Percentiles rank a stretch among this genome's conserved stretches.
These are phyloP conservation scores for Streblospio benedicti DNA, from an alignment of 1,140 invertebrate species.

Conservation along the genomic window DNA sequence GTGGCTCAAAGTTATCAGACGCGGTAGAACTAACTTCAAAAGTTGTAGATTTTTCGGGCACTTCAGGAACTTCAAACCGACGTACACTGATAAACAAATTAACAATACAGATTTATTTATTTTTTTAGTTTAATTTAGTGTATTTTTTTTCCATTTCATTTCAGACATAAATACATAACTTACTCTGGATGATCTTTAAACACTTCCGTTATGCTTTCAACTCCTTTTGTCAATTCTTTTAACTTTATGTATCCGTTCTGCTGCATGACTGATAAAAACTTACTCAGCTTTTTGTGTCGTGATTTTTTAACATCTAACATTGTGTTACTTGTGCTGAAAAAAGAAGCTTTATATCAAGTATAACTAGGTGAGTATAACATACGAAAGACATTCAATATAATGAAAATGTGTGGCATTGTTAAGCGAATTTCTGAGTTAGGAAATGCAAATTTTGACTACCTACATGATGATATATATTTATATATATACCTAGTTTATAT, in stretches of 20 bases:
- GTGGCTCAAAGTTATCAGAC: slow-evolving; percentile 43
- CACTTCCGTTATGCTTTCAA: slow-evolving; percentile 55
- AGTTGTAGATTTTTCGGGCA: slow-evolving; percentile 5
- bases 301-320: slow-evolving; percentile 79
- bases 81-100: slow-evolving; percentile 20
- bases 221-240: slow-evolving; percentile 63
- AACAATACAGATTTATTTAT: slow-evolving; percentile 12
- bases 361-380: too few relatives aligned
- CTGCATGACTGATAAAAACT: slow-evolving; percentile 54
- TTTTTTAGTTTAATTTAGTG: background rate
- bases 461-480: background rate
- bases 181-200: slow-evolving; percentile 31
- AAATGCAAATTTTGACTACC: too few relatives aligned
- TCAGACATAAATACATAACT: slow-evolving; percentile 6
- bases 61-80: slow-evolving; percentile 17
- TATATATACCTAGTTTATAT: too few relatives aligned
- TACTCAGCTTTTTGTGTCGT: slow-evolving; percentile 77
- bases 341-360: too few relatives aligned
- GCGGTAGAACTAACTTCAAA: slow-evolving; percentile 4
- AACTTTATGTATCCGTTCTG: slow-evolving; percentile 57
- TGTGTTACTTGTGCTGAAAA: slow-evolving; percentile 51
- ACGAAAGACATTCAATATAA: too few relatives aligned
- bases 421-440: too few relatives aligned
- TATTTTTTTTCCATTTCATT: background rate
- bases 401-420: too few relatives aligned